phyloP scores from a whole-genome alignment of 2,888 invertebrate genomes.

The Melangyna quadrimaculata region DNA sequence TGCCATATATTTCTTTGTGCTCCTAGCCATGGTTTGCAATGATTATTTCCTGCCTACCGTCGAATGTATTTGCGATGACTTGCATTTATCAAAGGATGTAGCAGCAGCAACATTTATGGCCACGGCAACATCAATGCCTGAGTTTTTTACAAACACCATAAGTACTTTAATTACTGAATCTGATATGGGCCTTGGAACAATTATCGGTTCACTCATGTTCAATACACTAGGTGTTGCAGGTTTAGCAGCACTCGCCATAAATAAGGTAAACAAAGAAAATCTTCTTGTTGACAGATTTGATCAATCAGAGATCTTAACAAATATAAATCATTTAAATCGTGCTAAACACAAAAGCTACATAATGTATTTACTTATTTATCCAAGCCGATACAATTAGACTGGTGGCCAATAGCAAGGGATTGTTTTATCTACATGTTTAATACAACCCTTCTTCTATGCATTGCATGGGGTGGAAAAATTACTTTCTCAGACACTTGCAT shows the following conservation, averaged over 20 bases:
- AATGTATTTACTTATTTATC: not conserved
- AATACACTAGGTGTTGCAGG: constrained; percentile 93
- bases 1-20: constrained; percentile 91
- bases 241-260: constrained; percentile 88
- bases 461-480: constrained; percentile 90
- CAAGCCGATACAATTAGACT: constrained; percentile 89
- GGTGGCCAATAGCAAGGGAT: constrained; percentile 91
- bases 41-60: constrained; percentile 95
- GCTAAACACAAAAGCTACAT: not conserved
- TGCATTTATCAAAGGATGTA: constrained; percentile 91
- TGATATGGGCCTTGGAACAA: constrained; percentile 93
- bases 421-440: constrained; percentile 89
- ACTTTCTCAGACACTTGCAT: constrained; percentile 90
- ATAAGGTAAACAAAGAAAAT: constrained; percentile 82
- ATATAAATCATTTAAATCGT: too few species aligned
- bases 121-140: constrained; percentile 96
- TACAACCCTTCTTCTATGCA: constrained; percentile 85
- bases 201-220: constrained; percentile 93
- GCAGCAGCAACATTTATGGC: constrained; percentile 99
- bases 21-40: constrained; percentile 94
- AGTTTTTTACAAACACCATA: constrained; percentile 95
- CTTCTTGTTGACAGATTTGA: too few species aligned
- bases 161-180: constrained; percentile 92
- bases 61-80: constrained; percentile 91
- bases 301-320: too few species aligned